Evolutionary conservation across 2,113 vertebrate genomes (phyloP), one percentile per base, ranked within the genome.

Genomic region (Vidua chalybeata): DNA sequence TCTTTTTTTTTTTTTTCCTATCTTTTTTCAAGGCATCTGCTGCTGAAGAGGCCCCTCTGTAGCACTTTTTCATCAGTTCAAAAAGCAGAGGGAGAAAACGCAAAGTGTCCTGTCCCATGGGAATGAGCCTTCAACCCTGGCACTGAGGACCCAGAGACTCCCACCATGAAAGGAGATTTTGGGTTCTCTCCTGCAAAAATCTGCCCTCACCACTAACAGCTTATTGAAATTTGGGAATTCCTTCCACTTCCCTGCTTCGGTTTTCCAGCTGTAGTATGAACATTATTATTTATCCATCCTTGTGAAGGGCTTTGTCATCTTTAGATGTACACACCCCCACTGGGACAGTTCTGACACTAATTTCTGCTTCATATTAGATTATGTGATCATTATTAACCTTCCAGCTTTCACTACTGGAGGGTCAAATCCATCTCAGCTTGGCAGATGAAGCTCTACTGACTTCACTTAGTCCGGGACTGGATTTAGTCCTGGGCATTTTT

Each of bases 401-500:
- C 84, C 80, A 93, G 76, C 85, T 93, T 90, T 56, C 76, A 26
- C 37, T 30, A 48, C 33, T 76, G 84, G 77, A 84, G 82, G 64
- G 69, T 82, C 67, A 87, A 93, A 95, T 83, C 87, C 94, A 97
- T 89, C 90, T 94, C 87, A 87, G 69, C 24, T 79, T 15, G 0
- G 87, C 61, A 89, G 66, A 84, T 11, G 28, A 83, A 94, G 72
- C 54, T 89, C 83, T 67, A 17, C 75, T 77, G 80, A 74, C 87
- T 94, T 71, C 10, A 13, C 61, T 96, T 66, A 87, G 46, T 79
- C 77, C 74, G 71, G 84, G 56, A 92, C 94, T 93, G 45, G 82
- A 89, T 94, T 96, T 92, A 94, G 71, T 88, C 81, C 66, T 91
- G 94, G 90, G 94, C 80, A 87, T 96, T 96, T 96, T 83, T 91